A percentile compares a stretch with the other conserved stretches of the same genome.
These are phyloP conservation scores for Ips typographus DNA, from an alignment of 1,140 invertebrate species.

Conservation along the genomic window DNA sequence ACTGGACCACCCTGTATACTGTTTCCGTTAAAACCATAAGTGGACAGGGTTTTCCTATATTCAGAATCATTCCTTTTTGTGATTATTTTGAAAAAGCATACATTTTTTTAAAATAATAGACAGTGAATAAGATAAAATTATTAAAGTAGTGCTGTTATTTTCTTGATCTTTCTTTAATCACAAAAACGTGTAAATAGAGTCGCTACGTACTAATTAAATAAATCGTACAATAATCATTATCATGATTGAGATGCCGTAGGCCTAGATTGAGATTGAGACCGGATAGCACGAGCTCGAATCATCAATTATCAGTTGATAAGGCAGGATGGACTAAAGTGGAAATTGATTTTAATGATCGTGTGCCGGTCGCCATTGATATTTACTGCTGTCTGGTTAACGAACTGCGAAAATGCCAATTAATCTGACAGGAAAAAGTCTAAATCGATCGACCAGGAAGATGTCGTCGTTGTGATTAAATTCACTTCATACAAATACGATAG, in stretches of 20 bases:
- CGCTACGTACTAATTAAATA: too few species aligned
- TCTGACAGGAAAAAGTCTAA: neutral
- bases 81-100: too few species aligned
- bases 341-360: constrained; percentile 21
- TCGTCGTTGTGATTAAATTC: neutral
- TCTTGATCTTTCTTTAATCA: too few species aligned
- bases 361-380: constrained; percentile 2
- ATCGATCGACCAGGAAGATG: neutral
- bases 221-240: too few species aligned
- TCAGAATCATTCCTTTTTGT: too few species aligned
- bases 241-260: neutral
- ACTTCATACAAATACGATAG: neutral
- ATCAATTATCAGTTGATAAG: constrained; percentile 22
- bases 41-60: too few species aligned
- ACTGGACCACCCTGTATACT: too few species aligned
- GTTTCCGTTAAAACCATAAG: too few species aligned
- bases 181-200: too few species aligned
- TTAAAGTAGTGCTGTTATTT: too few species aligned
- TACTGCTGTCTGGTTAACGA: neutral
- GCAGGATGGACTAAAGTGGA: constrained; percentile 3
- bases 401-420: constrained; percentile 3
- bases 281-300: constrained; percentile 4
- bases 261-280: neutral
- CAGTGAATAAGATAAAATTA: too few species aligned
- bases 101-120: too few species aligned